Percentiles rank a stretch among this genome's conserved stretches.
Conservation (phyloP, 2,113 vertebrate genomes). For the Gymnogyps californianus region DNA sequence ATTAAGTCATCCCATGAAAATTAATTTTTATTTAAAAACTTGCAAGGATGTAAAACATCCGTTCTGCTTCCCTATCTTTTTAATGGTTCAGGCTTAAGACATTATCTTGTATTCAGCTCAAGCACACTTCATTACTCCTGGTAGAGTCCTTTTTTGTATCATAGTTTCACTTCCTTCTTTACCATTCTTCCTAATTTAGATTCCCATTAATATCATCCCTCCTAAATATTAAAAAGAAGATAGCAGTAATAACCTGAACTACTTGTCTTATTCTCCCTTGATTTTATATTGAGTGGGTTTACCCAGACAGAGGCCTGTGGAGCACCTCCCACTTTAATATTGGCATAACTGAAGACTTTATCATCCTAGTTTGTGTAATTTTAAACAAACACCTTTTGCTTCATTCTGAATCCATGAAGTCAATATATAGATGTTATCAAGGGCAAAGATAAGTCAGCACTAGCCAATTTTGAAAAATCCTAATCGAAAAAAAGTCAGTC, state of each 20-base stretch:
- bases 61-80: neutral
- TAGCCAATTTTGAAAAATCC: neutral
- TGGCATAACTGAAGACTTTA: neutral
- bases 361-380: neutral
- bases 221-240: neutral
- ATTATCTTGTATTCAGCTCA: neutral
- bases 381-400: neutral
- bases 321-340: neutral
- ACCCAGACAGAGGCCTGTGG: neutral
- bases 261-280: neutral
- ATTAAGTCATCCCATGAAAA: neutral
- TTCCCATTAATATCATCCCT: neutral
- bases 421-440: neutral
- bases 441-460: neutral
- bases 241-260: neutral
- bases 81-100: neutral
- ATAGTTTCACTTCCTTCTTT: neutral
- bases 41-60: neutral
- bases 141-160: neutral
- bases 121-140: neutral
- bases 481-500: neutral
- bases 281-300: neutral
- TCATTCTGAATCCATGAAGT: neutral
- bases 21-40: neutral
- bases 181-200: neutral